A percentile compares a stretch with the other conserved stretches of the same genome.
Conservation (phyloP, 1,140 invertebrate genomes). For the Diachasma alloeum region DNA sequence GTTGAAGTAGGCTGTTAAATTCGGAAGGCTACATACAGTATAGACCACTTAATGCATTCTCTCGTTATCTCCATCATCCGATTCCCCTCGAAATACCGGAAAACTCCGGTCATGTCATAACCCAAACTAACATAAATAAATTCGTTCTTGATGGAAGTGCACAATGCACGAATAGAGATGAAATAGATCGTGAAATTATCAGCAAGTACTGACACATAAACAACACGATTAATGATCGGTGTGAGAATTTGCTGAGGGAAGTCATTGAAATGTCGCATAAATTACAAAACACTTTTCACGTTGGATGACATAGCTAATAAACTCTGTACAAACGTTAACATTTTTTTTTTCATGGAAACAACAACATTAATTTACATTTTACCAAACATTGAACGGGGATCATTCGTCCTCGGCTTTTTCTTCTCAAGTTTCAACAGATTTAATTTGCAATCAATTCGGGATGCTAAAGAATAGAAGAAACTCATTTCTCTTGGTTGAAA, state of each 20-base stretch:
- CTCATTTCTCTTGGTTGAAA: background rate
- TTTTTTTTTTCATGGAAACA: conserved; percentile 41
- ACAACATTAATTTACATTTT: conserved; percentile 39
- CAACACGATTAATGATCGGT: background rate
- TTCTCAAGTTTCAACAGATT: background rate
- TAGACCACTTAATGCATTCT: background rate
- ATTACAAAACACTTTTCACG: background rate
- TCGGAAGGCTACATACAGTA: background rate
- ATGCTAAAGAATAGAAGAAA: background rate
- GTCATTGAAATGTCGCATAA: background rate
- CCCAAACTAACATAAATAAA: no score
- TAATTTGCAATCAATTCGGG: background rate
- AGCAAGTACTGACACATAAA: background rate
- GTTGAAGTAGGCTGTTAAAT: background rate
- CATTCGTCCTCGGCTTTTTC: conserved; percentile 3
- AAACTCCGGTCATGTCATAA: no score
- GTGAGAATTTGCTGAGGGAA: background rate
- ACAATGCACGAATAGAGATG: background rate
- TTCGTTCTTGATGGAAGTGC: no score
- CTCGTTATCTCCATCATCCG: background rate
- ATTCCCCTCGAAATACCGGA: background rate
- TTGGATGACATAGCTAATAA: conserved; percentile 39
- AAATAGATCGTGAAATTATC: no score
- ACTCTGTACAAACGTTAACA: conserved; percentile 55
- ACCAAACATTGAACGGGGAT: conserved; percentile 23